phyloP scores from a whole-genome alignment of 2,797 vertebrate species.

The Iguana delicatissima region DNA sequence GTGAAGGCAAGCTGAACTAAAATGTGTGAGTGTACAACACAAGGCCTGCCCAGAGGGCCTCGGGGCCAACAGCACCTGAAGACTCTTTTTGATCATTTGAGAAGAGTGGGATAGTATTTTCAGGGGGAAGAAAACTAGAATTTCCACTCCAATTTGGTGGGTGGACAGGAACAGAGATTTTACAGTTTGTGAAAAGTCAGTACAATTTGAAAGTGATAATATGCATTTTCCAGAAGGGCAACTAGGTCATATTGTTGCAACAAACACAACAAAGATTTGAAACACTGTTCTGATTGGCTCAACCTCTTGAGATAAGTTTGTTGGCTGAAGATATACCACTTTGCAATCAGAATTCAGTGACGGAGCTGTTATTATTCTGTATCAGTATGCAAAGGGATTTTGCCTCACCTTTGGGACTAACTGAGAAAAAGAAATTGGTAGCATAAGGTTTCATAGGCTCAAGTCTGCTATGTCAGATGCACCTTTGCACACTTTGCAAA shows the following conservation, averaged over 20 bases:
- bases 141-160: background rate
- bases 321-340: constrained; percentile 28
- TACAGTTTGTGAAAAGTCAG: background rate
- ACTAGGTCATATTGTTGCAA: background rate
- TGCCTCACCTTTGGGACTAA: too few species aligned
- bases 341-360: constrained; percentile 3
- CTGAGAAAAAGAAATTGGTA: too few species aligned
- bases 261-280: constrained; percentile 8
- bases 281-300: background rate
- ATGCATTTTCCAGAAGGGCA: background rate
- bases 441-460: too few species aligned
- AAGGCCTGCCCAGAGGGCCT: too few species aligned
- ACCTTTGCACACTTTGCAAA: constrained; percentile 6
- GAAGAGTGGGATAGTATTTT: background rate
- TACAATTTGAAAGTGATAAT: constrained; percentile 7
- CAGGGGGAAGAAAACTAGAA: background rate
- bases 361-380: too few species aligned
- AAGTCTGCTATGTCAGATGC: too few species aligned
- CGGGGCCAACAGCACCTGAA: too few species aligned
- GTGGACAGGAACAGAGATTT: background rate
- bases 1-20: too few species aligned
- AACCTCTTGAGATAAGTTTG: background rate
- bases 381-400: too few species aligned
- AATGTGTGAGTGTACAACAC: too few species aligned
- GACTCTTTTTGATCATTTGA: background rate